Evolutionary conservation across 1,140 invertebrate genomes (phyloP).

Genomic region (Drosophila yakuba): DNA sequence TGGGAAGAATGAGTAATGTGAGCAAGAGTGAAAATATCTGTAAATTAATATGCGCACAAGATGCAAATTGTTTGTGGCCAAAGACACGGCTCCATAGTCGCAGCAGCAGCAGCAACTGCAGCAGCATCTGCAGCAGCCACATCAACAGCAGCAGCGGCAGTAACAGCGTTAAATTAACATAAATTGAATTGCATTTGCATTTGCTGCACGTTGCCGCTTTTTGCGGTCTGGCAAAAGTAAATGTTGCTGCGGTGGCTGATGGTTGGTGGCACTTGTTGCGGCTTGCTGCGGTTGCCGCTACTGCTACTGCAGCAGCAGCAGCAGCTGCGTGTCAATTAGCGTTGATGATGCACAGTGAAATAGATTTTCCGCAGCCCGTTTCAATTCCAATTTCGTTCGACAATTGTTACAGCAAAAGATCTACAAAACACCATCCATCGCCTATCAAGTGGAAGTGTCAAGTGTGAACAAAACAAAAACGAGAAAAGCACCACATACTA

Average conservation of each 20-base stretch:
- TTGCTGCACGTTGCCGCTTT: slow-evolving; percentile 68
- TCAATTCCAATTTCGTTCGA: slow-evolving; percentile 73
- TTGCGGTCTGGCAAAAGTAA: slow-evolving; percentile 49
- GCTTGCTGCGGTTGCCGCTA: slow-evolving; percentile 48
- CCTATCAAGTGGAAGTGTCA: slow-evolving; percentile 69
- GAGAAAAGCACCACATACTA: slow-evolving; percentile 28
- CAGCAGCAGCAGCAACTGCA: slow-evolving; percentile 21
- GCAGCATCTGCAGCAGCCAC: slow-evolving; percentile 19
- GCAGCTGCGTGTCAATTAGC: slow-evolving; percentile 80
- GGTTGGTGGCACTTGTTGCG: slow-evolving; percentile 39
- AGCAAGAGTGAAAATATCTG: slow-evolving; percentile 78
- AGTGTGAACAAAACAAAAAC: slow-evolving; percentile 58
- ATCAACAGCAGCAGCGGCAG: slow-evolving; percentile 24
- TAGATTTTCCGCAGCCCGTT: slow-evolving; percentile 69
- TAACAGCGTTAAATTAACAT: slow-evolving; percentile 78
- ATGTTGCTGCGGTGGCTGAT: slow-evolving; percentile 24
- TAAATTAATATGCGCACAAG: slow-evolving; percentile 84
- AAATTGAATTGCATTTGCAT: slow-evolving; percentile 85
- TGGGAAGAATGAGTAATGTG: slow-evolving; percentile 69
- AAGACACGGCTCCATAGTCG: slow-evolving; percentile 62
- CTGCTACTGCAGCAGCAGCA: slow-evolving; percentile 26
- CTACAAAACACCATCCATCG: slow-evolving; percentile 32
- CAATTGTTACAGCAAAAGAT: slow-evolving; percentile 51
- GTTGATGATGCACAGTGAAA: slow-evolving; percentile 77
- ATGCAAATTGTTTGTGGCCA: slow-evolving; percentile 81